Base-by-base conservation (phyloP, 2,888 invertebrate genomes). In the Drosophila pseudotalamancana region DNA sequence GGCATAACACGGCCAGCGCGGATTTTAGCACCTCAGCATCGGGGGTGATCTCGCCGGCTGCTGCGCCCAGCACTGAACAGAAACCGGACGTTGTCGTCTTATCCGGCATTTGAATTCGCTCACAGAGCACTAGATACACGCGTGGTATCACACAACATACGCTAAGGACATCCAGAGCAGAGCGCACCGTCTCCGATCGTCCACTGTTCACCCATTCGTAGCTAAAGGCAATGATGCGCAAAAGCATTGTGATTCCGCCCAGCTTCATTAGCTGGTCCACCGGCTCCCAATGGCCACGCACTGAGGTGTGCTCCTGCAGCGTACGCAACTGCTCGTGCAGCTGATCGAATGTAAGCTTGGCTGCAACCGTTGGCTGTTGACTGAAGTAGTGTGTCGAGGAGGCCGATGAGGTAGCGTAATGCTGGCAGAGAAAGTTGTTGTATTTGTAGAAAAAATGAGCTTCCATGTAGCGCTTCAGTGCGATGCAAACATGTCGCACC, bases 1-100 rank as follows among this genome's bases (percentile, higher is more conserved):
- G 98, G 50, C 97, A 96, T 56, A 99, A 93, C 16, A 98, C 96
- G 76, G 96, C 94, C 1, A 99, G 92, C 0, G 99, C 98, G 0
- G 98, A 95, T 82, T 96, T 96, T 91, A 98, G 97, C 0, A 98
- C 97, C 78, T 98, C 98, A 0, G 98, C 94, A 89, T 98, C 98
- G 1, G 95, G 94, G 0, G 97, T 95, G 29, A 97, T 95, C 90
- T 98, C 98, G 0, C 98, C 98, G 89, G 98, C 97, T 0, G 98
- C 97, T 18, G 98, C 96, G 2, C 94, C 95, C 43, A 98, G 92
- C 39, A 98, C 94, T 32, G 97, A 95, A 88, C 96, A 96, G 75
- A 95, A 94, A 1, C 96, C 96, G 12, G 96, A 95, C 4, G 96
- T 95, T 72, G 95, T 93, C 27, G 95, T 94, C 40, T 95, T 94